Base-by-base conservation (phyloP, 2,888 invertebrate species). In the Aphrophora alni region DNA sequence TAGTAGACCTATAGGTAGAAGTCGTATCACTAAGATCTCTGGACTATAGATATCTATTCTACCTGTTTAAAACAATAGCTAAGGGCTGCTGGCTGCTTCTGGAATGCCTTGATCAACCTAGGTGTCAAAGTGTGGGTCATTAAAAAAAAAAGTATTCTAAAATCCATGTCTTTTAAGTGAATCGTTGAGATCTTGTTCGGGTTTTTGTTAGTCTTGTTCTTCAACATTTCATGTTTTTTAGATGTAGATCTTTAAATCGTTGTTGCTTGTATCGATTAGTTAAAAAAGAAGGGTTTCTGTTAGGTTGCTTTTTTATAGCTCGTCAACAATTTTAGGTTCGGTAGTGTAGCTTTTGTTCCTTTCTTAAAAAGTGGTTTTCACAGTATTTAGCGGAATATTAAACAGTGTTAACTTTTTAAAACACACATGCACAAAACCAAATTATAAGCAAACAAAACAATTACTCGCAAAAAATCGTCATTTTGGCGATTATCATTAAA, bases 21-120 rank as follows among this genome's bases (percentile, higher is more conserved):
- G 14, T 8, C 59, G 59, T 59, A 59, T 59, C 59, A 59, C 21
- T 59, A 21, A 44, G 59, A 59, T 59, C 59, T 59, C 14, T n/a
- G 59, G 59, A 59, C 59, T 8, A 59, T 21, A 59, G 59, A 59
- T 59, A 59, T 59, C 59, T 21, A 21, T 59, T 59, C 59, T 59
- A 59, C 59, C 59, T 59, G 59, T 59, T 59, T 59, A 59, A 59
- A 59, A 59, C 59, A 59, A 59, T 59, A 59, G 59, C 59, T 59
- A 59, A 21, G 59, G 59, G n/a, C 59, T 59, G 44, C 44, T 14
- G 12, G 2, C 44, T 44, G 59, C 59, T 59, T 21, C 59, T 59
- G 59, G 59, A 59, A 59, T 59, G 59, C 59, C 59, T 59, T 59
- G 21, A 59, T 59, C 59, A 59, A 21, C 21, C 59, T 21, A 59